Evolutionary conservation across 2,113 vertebrate species (phyloP).

Genomic region (Sinocyclocheilus maitianheensis): DNA sequence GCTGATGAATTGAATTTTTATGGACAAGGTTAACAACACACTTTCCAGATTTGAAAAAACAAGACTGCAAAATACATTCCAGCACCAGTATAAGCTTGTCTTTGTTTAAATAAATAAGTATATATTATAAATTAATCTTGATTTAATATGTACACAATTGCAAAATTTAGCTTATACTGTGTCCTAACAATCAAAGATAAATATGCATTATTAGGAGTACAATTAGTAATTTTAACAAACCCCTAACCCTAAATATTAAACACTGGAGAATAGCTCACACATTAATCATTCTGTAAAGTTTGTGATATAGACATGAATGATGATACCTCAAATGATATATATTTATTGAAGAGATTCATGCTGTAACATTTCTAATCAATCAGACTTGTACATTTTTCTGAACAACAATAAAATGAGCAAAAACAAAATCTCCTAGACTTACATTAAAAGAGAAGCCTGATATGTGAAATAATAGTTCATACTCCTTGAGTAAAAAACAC

Average conservation of each 20-base stretch:
- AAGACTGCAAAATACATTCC: conserved; percentile 30
- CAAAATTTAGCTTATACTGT: background rate
- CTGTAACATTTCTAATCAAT: background rate
- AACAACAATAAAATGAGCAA: background rate
- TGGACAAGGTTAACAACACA: conserved; percentile 17
- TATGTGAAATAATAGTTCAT: too few relatives aligned
- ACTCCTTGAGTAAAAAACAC: too few relatives aligned
- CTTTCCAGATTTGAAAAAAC: conserved; percentile 8
- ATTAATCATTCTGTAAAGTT: background rate
- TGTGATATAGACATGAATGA: background rate
- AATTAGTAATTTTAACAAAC: background rate
- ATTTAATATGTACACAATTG: conserved; percentile 1
- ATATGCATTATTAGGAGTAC: background rate
- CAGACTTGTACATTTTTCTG: background rate
- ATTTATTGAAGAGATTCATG: background rate
- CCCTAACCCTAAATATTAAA: background rate
- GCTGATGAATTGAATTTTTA: conserved; percentile 61
- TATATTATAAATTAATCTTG: background rate
- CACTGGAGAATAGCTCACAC: background rate
- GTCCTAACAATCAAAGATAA: background rate
- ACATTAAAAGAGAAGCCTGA: background rate
- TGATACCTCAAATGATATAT: background rate
- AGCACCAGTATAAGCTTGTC: background rate
- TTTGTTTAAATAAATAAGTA: background rate
- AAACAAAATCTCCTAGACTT: too few relatives aligned